Evolutionary conservation across 2,888 invertebrate genomes (phyloP).

Genomic region (Chymomyza fuscimana): DNA sequence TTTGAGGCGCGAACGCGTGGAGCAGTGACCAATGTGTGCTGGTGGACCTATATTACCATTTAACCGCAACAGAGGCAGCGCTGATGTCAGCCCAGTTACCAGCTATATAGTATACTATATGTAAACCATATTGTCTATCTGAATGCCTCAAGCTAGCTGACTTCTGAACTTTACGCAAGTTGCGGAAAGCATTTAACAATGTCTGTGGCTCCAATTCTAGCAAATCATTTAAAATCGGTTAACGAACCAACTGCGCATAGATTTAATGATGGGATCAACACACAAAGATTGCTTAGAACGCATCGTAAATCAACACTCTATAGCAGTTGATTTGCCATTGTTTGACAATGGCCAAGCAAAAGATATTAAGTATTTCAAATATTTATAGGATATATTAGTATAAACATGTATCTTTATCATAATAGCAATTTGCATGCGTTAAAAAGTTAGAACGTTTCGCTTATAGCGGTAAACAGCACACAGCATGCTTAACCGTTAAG

Average conservation of each 20-base stretch:
- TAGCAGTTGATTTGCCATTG: background rate
- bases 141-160: conserved; percentile 19
- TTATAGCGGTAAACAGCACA: conserved; percentile 56
- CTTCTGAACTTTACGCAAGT: conserved; percentile 24
- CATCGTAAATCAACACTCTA: no score
- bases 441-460: conserved; percentile 58
- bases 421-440: conserved; percentile 55
- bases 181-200: background rate
- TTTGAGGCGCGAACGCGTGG: conserved; percentile 40
- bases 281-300: conserved; percentile 13
- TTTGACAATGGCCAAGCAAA: background rate
- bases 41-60: conserved; percentile 27
- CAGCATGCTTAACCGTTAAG: background rate
- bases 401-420: conserved; percentile 30
- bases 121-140: background rate
- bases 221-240: conserved; percentile 64
- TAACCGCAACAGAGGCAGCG: conserved; percentile 36
- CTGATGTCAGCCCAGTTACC: conserved; percentile 4
- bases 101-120: background rate
- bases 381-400: background rate
- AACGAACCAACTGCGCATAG: conserved; percentile 52
- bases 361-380: background rate
- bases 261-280: conserved; percentile 28
- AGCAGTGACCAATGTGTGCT: conserved; percentile 17
- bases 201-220: background rate